Evolutionary conservation across 2,113 vertebrate genomes (phyloP), one percentile per base, ranked within the genome.

Genomic region (Hypanus sabinus): DNA sequence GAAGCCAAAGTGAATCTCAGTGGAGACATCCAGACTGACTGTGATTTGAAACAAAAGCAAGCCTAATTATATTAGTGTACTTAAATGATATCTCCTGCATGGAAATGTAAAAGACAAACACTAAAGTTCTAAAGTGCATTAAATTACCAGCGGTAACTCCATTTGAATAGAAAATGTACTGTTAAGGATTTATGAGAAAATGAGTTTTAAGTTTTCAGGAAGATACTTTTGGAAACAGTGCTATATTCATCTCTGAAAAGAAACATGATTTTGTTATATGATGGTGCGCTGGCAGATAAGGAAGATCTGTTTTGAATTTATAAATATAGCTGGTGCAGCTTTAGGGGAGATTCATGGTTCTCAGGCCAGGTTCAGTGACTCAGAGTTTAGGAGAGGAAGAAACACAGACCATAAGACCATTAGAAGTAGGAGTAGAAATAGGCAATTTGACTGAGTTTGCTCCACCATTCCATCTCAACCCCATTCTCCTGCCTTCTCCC

Each of bases 11-110:
- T 33, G 27, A 68, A 36, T 90, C 60, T 65, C 62, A 68, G 11
- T 90, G 87, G 62, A 90, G 85, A 68, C 87, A 33, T 90, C 65
- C n/a, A 68, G n/a, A n/a, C 62, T 33, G 87, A 90, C 30, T 36
- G 10, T 90, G 27, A 38, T 81, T 62, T 55, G n/a, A 27, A 20
- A 68, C 30, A 14, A 83, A 90, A 90, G 65, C n/a, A 33, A 8
- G 57, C 30, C 60, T n/a, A 68, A 68, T 68, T 30, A 90, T 36
- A 68, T 62, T n/a, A 68, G 71, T 73, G 22, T 46, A 38, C 24
- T 88, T 88, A 88, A 88, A 46, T 81, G 36, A 57, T 57, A 83
- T 57, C 22, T 55, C 12, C 80, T 90, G 57, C 68, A 20, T 90
- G 12, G 20, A 33, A 90, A 36, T 2, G 18, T 68, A 68, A 27